Evolutionary conservation across 2,113 vertebrate genomes (phyloP), one percentile per base, ranked within the genome.

Genomic region (Electrona antarctica): DNA sequence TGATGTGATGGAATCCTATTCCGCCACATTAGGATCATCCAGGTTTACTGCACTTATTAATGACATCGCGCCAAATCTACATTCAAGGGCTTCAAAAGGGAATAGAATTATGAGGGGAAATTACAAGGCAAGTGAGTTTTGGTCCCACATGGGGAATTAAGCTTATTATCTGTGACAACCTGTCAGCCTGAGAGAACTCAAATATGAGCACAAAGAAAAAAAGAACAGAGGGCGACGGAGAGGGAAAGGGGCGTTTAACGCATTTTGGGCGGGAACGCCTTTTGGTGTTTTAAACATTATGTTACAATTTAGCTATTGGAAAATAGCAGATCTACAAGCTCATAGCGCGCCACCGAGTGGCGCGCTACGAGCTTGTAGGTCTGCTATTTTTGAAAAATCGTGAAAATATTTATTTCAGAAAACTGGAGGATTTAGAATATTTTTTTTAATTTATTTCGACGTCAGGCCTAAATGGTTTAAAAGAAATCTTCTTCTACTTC

Each of bases 131-230:
- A 93, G 86, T 90, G 90, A 90, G 88, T 90, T 87, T 82, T 64
- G 71, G 83, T 93, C 90, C 90, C 93, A 86, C 78, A 78, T 73
- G 63, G 92, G 92, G 91, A 94, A 91, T 93, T 92, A 92, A 92
- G 93, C 90, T 90, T 94, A 93, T 93, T 93, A 93, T 91, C 90
- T 91, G 89, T 94, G 92, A 94, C 93, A 92, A 90, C 90, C 91
- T 92, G 92, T 93, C 93, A 94, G 87, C 84, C 87, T 78, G 87
- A 63, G 88, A 88, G 82, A 86, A 82, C 87, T 93, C 88, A 85
- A 89, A 93, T 86, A 87, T 76, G 75, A 85, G 85, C 85, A 84
- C 83, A 82, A 89, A 85, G 86, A 41, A 41, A 41, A 21, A 59
- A 54, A 28, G 51, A 56, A 85, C 78, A 87, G 82, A 82, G 87